A percentile compares a stretch with the other conserved stretches of the same genome.
phyloP scores from a whole-genome alignment of 2,888 invertebrate genomes.

The Epinotia bilunana region DNA sequence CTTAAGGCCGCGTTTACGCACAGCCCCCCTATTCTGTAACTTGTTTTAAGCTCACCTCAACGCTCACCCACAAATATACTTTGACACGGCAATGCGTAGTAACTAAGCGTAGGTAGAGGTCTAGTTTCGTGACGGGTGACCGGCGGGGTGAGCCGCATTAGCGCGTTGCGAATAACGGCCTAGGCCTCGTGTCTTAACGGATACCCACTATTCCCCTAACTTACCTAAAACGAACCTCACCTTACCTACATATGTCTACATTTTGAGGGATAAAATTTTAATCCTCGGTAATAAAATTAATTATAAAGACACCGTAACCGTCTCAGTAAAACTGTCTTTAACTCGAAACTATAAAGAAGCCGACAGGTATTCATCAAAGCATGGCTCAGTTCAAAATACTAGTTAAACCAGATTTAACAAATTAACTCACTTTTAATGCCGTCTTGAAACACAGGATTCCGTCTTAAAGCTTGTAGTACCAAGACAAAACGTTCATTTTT shows the following conservation, averaged over 20 bases:
- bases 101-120: no score
- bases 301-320: constrained; percentile 14
- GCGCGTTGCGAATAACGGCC: no score
- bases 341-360: constrained; percentile 60
- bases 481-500: constrained; percentile 3
- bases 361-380: constrained; percentile 59
- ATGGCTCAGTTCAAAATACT: constrained; percentile 55
- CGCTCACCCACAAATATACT: no score
- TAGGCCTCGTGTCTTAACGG: no score
- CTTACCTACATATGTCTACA: neutral
- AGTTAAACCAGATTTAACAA: constrained; percentile 54
- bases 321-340: constrained; percentile 52
- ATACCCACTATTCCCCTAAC: no score
- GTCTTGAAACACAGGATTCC: neutral
- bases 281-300: constrained; percentile 18
- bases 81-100: no score
- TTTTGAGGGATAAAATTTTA: neutral
- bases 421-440: constrained; percentile 19
- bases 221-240: no score
- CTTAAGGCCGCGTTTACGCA: no score
- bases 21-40: no score
- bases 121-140: no score
- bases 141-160: no score
- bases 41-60: no score
- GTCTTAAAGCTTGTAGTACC: neutral